Evolutionary conservation across 2,113 vertebrate species (phyloP).

Genomic region (Monopterus albus): DNA sequence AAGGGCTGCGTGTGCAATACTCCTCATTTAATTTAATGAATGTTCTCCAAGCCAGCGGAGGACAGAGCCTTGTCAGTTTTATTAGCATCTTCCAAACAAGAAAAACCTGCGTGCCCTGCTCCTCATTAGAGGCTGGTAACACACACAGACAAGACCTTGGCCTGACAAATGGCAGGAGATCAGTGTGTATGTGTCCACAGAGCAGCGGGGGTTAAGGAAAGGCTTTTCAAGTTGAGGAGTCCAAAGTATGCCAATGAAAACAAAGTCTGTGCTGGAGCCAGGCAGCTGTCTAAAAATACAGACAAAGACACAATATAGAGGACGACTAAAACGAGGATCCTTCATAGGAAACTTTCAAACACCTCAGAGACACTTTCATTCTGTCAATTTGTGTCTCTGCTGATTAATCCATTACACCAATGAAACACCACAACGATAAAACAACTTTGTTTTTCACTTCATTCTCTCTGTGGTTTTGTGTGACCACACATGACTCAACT

Average conservation of each 20-base stretch:
- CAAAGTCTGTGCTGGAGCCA: constrained; percentile 74
- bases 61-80: constrained; percentile 71
- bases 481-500: background rate
- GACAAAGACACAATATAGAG: constrained; percentile 77
- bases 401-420: constrained; percentile 26
- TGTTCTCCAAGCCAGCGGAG: constrained; percentile 30
- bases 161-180: constrained; percentile 71
- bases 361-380: constrained; percentile 22
- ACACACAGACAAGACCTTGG: constrained; percentile 67
- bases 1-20: constrained; percentile 33
- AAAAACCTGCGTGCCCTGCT: constrained; percentile 75
- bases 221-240: constrained; percentile 78
- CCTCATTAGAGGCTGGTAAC: constrained; percentile 79
- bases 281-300: constrained; percentile 80
- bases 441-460: constrained; percentile 1
- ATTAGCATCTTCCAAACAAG: constrained; percentile 73
- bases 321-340: constrained; percentile 67
- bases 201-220: constrained; percentile 72
- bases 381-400: constrained; percentile 5
- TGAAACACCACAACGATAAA: constrained; percentile 12
- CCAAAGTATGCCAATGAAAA: constrained; percentile 80
- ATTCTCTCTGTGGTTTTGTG: background rate
- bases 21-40: constrained; percentile 41
- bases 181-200: constrained; percentile 33
- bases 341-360: constrained; percentile 52